Base-by-base conservation (phyloP, 2,888 invertebrate genomes). In the Dendrolimus pini region DNA sequence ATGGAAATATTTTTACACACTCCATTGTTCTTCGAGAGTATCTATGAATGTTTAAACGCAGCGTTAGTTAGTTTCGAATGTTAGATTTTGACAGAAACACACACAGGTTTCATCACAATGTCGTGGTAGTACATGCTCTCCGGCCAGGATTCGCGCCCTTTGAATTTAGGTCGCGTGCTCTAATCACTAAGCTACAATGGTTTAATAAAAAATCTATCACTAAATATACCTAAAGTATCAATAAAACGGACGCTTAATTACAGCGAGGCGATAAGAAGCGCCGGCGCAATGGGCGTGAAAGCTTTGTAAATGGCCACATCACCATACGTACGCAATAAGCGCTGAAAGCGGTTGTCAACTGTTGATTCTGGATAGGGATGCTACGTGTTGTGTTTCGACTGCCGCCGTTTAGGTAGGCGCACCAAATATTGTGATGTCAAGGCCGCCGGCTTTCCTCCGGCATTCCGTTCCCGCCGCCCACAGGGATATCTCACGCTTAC, bases 351-450 rank as follows among this genome's bases (percentile, higher is more conserved):
- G 9, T 53, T 63, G 55, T 61, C 62, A 61, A 68, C 77, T 74
- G 76, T 58, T 53, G 54, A 62, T 67, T 64, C 59, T 41, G 53
- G 55, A 61, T 59, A 58, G 47, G 61, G 61, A 55, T 58, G 54
- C 42, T 18, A 55, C 52, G 54, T 57, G 60, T 62, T 63, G 65
- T 70, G 65, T 65, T 66, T 71, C 64, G 65, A 71, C 77, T 81
- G 76, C 75, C 81, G 69, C 65, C 71, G 71, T 75, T 79, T 76
- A 78, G 79, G 74, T 78, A 80, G 76, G 75, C 80, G 79, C 77
- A 85, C 84, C 84, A 82, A 86, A 86, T 85, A 81, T 83, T 83
- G 87, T 86, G 75, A 79, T 89, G 89, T 89, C 89, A 90, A 90
- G 89, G 89, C 80, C 89, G 80, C 66, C 88, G 71, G 84, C 89